Evolutionary conservation across 2,888 invertebrate species (phyloP), one percentile per base, ranked within the genome.

Genomic region (Hofmannophila pseudospretella): DNA sequence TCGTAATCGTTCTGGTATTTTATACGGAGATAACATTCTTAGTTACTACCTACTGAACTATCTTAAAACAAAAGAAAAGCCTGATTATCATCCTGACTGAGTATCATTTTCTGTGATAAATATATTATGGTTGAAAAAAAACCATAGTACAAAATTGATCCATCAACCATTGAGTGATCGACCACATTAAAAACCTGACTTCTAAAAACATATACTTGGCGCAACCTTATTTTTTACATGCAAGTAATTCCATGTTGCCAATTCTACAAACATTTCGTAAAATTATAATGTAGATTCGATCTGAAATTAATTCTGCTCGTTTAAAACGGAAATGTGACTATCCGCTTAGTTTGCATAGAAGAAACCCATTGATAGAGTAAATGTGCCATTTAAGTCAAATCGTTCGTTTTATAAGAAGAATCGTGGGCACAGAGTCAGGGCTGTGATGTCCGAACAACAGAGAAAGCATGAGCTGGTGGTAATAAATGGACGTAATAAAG

Each of bases 401-500:
- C 49, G 37, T 23, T 34, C 33, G 31, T 43, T 41, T 39, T 45
- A 47, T 42, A 45, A 34, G 40, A 44, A 36, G 25, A 36, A 31
- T 33, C 35, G 34, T 34, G 9, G 38, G 4, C 13, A 28, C 26
- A 27, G 20, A 37, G 50, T 45, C 48, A 46, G 51, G 44, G 54
- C 46, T 48, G 43, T 48, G 54, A 49, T 51, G 54, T 49, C 50
- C 42, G 49, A 51, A 56, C 65, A 62, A 62, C 57, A 56, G 64
- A 61, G 64, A 65, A 72, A 65, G 59, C 62, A 63, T 53, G 59
- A 55, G 54, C 56, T 47, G 29, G 23, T 41, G 47, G 48, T 58
- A 62, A 62, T 58, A 67, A 68, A 73, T 67, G 58, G 47, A 42
- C 41, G 55, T 48, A 58, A 59, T 67, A 66, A 59, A 64, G 48